A percentile compares a stretch with the other conserved stretches of the same genome.
Evolutionary conservation across 2,888 invertebrate genomes (phyloP).

Genomic region (Nemoura dubitans): DNA sequence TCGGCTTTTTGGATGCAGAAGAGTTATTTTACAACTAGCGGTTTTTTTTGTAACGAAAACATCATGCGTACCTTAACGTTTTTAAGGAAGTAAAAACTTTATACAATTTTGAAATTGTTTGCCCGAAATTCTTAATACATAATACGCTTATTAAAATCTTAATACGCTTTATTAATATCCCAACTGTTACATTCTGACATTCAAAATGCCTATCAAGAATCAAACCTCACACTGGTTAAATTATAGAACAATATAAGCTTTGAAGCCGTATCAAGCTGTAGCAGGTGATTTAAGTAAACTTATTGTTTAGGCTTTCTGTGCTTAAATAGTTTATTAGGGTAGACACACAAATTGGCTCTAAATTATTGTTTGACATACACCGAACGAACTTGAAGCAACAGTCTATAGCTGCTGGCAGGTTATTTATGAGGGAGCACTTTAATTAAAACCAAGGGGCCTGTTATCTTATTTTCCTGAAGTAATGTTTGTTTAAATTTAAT

Average conservation of each 20-base stretch:
- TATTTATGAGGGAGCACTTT: background rate
- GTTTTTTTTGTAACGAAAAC: no score
- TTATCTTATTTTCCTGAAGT: background rate
- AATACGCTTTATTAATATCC: no score
- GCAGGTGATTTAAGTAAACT: background rate
- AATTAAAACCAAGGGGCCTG: background rate
- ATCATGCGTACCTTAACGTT: no score
- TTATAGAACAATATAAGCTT: background rate
- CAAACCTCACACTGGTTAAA: background rate
- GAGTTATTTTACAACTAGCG: no score
- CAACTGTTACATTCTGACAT: background rate
- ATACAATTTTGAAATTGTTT: no score
- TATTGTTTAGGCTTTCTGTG: background rate
- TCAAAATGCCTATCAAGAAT: background rate
- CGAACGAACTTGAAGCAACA: background rate
- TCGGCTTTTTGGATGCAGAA: no score
- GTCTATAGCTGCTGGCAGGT: background rate
- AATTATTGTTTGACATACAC: background rate
- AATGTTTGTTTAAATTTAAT: background rate
- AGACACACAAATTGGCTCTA: slow-evolving; percentile 12
- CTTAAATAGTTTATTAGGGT: background rate
- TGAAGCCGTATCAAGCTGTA: background rate
- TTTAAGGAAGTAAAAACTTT: no score
- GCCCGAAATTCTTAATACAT: no score
- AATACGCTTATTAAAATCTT: no score